These are phyloP conservation scores for Gymnogyps californianus DNA, from an alignment of 2,113 vertebrate species.

Conservation along the genomic window DNA sequence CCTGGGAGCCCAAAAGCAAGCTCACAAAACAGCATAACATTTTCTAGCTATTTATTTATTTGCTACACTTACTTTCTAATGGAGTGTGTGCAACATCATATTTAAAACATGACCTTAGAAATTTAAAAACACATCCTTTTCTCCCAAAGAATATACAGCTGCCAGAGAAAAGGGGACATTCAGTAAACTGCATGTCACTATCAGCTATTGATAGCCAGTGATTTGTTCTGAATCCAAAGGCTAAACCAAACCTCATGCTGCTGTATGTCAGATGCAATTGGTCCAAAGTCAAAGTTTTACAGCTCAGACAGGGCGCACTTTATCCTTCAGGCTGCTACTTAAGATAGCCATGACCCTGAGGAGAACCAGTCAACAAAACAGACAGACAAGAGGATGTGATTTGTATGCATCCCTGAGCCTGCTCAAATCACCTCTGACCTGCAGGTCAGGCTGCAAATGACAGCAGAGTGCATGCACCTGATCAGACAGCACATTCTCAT, in stretches of 20 bases:
- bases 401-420: constrained; percentile 82
- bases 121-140: constrained; percentile 64
- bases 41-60: constrained; percentile 43
- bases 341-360: constrained; percentile 84
- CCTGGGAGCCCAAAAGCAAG: background rate
- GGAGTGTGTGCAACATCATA: constrained; percentile 15
- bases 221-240: constrained; percentile 82
- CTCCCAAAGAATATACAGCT: constrained; percentile 53
- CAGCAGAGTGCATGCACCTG: constrained; percentile 82
- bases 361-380: constrained; percentile 87
- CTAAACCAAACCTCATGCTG: constrained; percentile 81
- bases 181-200: constrained; percentile 77
- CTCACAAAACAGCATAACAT: background rate
- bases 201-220: constrained; percentile 80
- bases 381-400: constrained; percentile 85
- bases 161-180: constrained; percentile 72
- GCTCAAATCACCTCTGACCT: constrained; percentile 82
- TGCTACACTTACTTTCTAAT: constrained; percentile 29
- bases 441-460: constrained; percentile 82
- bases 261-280: constrained; percentile 81
- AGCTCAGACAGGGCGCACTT: constrained; percentile 81
- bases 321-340: constrained; percentile 84
- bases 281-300: constrained; percentile 82
- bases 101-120: constrained; percentile 59
- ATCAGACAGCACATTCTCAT: constrained; percentile 83